Evolutionary conservation across 2,113 vertebrate species (phyloP), one percentile per base, ranked within the genome.

Genomic region (Carlito syrichta): DNA sequence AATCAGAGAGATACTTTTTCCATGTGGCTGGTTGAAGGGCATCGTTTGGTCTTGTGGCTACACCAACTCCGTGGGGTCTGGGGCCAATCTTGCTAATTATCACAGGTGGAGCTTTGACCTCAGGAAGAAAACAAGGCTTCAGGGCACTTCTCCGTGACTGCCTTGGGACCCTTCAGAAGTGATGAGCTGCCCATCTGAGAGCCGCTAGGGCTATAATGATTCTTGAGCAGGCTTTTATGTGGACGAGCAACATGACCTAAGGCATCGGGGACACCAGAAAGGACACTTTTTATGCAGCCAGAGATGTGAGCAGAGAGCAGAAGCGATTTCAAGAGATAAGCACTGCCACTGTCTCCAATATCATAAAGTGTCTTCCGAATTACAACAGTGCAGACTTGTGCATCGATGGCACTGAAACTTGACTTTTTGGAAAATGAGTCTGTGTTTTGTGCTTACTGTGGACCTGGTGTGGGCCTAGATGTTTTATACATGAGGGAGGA

Each of bases 81-180:
- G 69, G 81, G 78, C 86, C 60, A 71, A 52, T 35, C 81, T 89
- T 50, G 76, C 87, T 97, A 96, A 98, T 98, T 96, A 98, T 45
- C 5, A 11, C 96, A 97, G 97, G 96, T 92, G 81, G 71, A 84
- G 89, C 95, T 98, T 97, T 97, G 93, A 96, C 94, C 93, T 8
- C 1, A 35, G 48, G 69, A 94, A 66, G 94, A 85, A 96, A 96
- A 96, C 19, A 77, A 96, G 86, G 89, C 82, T 83, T 14, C 0
- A 0, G 93, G 93, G 69, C 95, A 85, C 93, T 95, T 92, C 58
- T 81, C 50, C 3, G 83, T 71, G 78, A 58, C 63, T 1, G 8
- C 60, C 27, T 91, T 23, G 11, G 77, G 74, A 76, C 83, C 43
- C 40, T 95, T 96, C 63, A 86, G 84, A 87, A 96, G 89, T n/a